Conservation (phyloP, 2,888 invertebrate genomes). For the Listrodromus nycthemerus region DNA sequence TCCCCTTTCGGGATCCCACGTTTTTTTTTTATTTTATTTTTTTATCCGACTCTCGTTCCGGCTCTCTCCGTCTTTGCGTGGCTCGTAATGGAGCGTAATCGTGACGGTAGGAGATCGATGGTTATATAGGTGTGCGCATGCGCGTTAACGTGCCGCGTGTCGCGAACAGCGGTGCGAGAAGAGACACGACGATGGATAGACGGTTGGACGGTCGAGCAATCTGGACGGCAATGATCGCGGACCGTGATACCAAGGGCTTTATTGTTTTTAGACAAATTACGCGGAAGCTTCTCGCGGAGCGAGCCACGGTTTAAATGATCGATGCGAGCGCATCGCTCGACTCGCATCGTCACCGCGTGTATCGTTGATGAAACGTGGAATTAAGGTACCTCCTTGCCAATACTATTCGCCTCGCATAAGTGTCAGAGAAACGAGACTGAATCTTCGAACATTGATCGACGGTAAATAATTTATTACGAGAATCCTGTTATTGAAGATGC, state of each 20-base stretch:
- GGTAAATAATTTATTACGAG: no score
- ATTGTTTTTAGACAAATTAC: not conserved
- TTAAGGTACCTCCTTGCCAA: no score
- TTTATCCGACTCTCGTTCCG: slow-evolving; percentile 3
- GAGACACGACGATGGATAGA: slow-evolving; percentile 21
- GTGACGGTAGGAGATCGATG: slow-evolving; percentile 66
- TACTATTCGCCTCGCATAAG: no score
- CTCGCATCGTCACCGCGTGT: slow-evolving; percentile 33
- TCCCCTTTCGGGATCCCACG: slow-evolving; percentile 4
- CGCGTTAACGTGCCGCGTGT: slow-evolving; percentile 47
- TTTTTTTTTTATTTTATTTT: slow-evolving; percentile 8
- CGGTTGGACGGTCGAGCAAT: not conserved
- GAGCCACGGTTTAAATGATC: not conserved
- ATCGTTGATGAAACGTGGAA: slow-evolving; percentile 36
- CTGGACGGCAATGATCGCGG: not conserved
- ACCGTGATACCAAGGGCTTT: not conserved
- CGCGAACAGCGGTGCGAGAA: slow-evolving; percentile 52
- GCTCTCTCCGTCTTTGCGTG: slow-evolving; percentile 6
- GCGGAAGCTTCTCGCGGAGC: not conserved
- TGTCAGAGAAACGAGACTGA: no score
- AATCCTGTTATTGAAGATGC: no score
- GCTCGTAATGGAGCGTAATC: slow-evolving; percentile 61
- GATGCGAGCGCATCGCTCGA: slow-evolving; percentile 9
- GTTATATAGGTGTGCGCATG: slow-evolving; percentile 43
- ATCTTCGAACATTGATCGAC: no score